Evolutionary conservation across 2,797 vertebrate genomes (phyloP).

Genomic region (Florisuga fusca): DNA sequence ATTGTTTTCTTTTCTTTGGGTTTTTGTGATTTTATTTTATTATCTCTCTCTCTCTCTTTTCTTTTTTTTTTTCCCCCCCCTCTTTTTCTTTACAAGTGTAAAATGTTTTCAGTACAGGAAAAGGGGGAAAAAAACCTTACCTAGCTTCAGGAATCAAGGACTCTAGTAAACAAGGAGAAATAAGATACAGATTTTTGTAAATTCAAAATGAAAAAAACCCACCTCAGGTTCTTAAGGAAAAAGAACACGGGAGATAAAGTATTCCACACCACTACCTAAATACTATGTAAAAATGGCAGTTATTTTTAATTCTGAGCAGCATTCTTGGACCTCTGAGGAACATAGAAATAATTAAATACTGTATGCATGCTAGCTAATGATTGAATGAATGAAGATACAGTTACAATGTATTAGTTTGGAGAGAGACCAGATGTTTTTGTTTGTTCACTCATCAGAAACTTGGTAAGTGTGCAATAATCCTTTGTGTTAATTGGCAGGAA

Average conservation of each 20-base stretch:
- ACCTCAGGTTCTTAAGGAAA: not conserved
- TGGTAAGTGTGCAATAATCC: not conserved
- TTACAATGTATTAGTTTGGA: not conserved
- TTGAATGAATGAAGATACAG: not conserved
- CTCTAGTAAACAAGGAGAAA: not conserved
- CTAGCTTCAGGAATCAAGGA: not conserved
- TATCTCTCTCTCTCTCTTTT: too few species aligned
- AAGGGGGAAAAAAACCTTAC: fast-evolving
- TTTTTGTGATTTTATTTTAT: too few species aligned
- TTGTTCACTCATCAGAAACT: not conserved
- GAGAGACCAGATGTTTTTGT: not conserved
- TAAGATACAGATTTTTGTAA: not conserved
- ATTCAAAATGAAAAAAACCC: not conserved
- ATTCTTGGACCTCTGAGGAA: not conserved
- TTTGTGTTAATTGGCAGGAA: constrained; percentile 12
- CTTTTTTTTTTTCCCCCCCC: too few species aligned
- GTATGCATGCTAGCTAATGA: not conserved
- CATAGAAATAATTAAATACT: not conserved
- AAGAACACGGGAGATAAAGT: not conserved
- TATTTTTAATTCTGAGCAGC: not conserved
- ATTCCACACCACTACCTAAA: not conserved
- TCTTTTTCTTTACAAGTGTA: not conserved
- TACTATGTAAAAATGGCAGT: not conserved
- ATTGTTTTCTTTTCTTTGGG: too few species aligned
- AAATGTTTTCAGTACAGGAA: not conserved